phyloP scores from a whole-genome alignment of 2,888 invertebrate genomes.

The Conops quadrifasciatus region DNA sequence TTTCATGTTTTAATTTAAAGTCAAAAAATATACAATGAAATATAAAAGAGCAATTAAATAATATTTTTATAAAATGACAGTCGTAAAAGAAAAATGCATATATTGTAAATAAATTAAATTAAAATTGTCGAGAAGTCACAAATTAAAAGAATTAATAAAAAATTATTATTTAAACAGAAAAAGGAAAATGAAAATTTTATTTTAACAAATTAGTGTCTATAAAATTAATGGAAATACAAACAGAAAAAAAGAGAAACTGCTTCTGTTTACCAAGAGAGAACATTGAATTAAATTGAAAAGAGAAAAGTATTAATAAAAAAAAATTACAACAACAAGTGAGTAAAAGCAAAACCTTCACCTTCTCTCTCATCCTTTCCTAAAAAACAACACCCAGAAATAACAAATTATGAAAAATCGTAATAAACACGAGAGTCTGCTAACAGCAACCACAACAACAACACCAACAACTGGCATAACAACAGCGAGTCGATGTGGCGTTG shows the following conservation, averaged over 20 bases:
- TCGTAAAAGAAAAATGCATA: background rate
- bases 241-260: background rate
- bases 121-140: background rate
- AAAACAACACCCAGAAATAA: slow-evolving; percentile 21
- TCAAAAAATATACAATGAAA: background rate
- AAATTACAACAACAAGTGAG: too few relatives aligned
- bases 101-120: background rate
- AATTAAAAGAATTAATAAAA: background rate
- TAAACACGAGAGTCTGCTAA: slow-evolving; percentile 54
- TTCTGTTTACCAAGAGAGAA: background rate
- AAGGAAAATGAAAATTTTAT: background rate
- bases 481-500: slow-evolving; percentile 40
- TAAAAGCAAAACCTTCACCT: too few relatives aligned
- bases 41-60: slow-evolving; percentile 5
- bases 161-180: background rate
- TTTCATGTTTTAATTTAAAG: too few relatives aligned
- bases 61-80: background rate
- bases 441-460: slow-evolving; percentile 40
- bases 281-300: background rate
- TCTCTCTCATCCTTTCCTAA: too few relatives aligned
- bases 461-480: background rate
- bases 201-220: background rate
- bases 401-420: slow-evolving; percentile 58
- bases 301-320: slow-evolving; percentile 25
- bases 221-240: background rate